These are phyloP conservation scores for Pachyseris speciosa DNA, from an alignment of 64 coral and sea anemone species.

Conservation along the genomic window DNA sequence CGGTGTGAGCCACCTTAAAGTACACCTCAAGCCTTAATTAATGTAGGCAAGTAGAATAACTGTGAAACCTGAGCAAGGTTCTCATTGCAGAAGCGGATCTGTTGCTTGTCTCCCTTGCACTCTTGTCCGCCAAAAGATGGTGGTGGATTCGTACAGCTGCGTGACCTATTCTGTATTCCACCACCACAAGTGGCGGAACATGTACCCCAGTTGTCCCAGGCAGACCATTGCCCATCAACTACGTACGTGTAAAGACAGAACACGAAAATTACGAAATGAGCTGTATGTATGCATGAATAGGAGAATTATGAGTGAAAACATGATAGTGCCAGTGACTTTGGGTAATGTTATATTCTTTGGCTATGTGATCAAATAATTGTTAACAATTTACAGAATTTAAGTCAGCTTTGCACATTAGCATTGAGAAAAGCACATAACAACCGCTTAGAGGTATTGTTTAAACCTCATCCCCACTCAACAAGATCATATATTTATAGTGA, in stretches of 20 bases:
- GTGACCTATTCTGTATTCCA: slow-evolving; percentile 47
- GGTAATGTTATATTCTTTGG: not conserved
- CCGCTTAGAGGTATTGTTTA: too few relatives aligned
- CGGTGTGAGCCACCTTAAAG: too few relatives aligned
- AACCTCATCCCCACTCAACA: too few relatives aligned
- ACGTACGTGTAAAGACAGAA: not conserved
- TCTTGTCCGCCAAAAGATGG: slow-evolving; percentile 39
- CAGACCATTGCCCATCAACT: not conserved
- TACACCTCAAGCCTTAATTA: too few relatives aligned
- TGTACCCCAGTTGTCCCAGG: slow-evolving; percentile 12
- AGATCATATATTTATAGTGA: too few relatives aligned
- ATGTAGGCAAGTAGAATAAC: not conserved
- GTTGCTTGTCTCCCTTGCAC: not conserved
- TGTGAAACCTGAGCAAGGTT: slow-evolving; percentile 1
- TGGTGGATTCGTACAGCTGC: slow-evolving; percentile 72
- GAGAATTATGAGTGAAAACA: not conserved
- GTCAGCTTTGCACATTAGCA: too few relatives aligned
- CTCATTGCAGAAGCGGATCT: not conserved
- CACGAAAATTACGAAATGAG: too few relatives aligned
- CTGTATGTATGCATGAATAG: too few relatives aligned
- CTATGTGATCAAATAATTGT: too few relatives aligned
- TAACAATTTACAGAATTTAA: too few relatives aligned
- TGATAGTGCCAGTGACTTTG: not conserved
- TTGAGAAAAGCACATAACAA: too few relatives aligned
- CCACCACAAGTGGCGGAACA: slow-evolving; percentile 74